A percentile compares a stretch with the other conserved stretches of the same genome.
phyloP scores from a whole-genome alignment of 2,113 vertebrate genomes.

The Drymodes brunneopygia region DNA sequence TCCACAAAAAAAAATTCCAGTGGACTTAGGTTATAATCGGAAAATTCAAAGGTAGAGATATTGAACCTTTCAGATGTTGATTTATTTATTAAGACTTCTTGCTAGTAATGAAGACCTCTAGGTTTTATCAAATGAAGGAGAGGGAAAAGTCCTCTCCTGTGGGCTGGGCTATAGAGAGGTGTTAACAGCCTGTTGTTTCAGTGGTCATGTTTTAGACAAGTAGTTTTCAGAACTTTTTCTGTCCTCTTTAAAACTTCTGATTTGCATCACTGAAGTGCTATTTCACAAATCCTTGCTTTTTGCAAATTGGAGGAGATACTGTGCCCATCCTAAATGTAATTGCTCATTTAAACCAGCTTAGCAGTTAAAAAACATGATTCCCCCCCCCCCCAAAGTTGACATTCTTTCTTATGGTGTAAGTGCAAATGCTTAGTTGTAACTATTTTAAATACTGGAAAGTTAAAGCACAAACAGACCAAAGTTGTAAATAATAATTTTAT shows the following conservation, averaged over 20 bases:
- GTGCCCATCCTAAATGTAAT: not conserved
- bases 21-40: not conserved
- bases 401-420: rapidly evolving
- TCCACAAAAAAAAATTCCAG: not conserved
- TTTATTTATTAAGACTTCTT: not conserved
- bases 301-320: not conserved
- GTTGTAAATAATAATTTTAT: not conserved
- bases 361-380: too few species aligned
- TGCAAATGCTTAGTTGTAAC: not conserved
- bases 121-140: not conserved
- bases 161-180: not conserved
- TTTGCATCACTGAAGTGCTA: not conserved
- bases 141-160: not conserved
- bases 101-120: not conserved
- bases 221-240: not conserved
- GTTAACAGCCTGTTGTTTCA: not conserved
- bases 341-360: not conserved
- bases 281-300: not conserved
- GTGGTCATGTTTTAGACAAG: not conserved
- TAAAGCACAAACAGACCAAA: not conserved
- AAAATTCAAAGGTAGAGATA: not conserved
- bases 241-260: not conserved
- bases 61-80: not conserved
- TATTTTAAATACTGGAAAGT: not conserved
- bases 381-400: too few species aligned